These are phyloP conservation scores for Burhinus bistriatus DNA, from an alignment of 2,113 vertebrate genomes.

Conservation along the genomic window DNA sequence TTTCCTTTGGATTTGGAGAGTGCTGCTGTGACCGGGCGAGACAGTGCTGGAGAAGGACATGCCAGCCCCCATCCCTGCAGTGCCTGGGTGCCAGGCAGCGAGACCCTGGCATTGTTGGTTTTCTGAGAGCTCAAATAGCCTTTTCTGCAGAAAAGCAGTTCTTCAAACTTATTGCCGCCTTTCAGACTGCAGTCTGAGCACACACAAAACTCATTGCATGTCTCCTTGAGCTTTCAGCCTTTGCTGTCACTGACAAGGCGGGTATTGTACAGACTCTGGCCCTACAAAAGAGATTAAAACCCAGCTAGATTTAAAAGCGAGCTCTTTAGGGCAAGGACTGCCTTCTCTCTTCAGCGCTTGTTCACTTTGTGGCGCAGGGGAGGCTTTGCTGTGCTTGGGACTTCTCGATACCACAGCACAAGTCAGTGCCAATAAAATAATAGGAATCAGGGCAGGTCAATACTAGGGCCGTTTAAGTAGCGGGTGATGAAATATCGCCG, in stretches of 20 bases:
- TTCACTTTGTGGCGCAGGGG: background rate
- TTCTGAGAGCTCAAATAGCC: background rate
- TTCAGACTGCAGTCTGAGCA: background rate
- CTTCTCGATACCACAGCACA: accelerated
- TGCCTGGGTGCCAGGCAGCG: background rate
- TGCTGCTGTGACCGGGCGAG: background rate
- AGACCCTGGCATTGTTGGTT: accelerated
- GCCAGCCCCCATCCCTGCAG: background rate
- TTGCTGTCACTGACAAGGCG: background rate
- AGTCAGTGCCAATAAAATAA: background rate
- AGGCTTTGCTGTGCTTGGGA: background rate
- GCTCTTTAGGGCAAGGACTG: background rate
- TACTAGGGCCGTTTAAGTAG: accelerated
- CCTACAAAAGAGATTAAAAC: background rate
- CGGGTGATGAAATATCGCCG: accelerated
- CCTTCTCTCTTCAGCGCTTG: background rate
- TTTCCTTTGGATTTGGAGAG: background rate
- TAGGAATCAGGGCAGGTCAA: background rate
- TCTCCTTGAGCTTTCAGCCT: background rate
- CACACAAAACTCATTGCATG: background rate
- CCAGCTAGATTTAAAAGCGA: background rate
- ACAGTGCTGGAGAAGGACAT: background rate
- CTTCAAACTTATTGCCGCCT: background rate
- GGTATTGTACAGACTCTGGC: background rate
- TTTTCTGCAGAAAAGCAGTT: background rate